Conservation (phyloP, 2,113 vertebrate genomes). For the Aleadryas rufinucha region DNA sequence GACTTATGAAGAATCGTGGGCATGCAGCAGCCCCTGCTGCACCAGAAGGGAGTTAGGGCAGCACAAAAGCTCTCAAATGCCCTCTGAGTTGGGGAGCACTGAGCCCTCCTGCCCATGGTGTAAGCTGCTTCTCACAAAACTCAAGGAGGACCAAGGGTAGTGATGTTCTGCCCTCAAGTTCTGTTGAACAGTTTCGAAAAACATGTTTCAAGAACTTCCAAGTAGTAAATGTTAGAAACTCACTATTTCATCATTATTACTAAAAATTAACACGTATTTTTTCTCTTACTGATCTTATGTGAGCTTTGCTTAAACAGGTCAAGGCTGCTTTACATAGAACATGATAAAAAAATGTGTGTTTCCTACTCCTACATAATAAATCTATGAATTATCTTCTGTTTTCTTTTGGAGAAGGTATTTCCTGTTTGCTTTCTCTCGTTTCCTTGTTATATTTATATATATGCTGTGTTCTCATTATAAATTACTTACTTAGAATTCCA, state of each 20-base stretch:
- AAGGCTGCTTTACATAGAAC: not conserved
- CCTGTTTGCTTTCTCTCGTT: not conserved
- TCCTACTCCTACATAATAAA: not conserved
- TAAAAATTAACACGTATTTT: not conserved
- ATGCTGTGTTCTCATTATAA: not conserved
- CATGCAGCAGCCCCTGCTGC: not conserved
- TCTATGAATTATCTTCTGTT: not conserved
- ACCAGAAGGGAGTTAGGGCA: not conserved
- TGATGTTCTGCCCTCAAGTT: not conserved
- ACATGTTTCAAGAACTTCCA: not conserved
- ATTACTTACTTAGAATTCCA: not conserved
- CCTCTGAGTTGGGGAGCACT: not conserved
- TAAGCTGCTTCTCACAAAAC: not conserved
- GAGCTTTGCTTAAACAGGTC: not conserved
- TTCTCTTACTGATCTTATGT: not conserved
- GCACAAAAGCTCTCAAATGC: not conserved
- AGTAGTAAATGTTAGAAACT: not conserved
- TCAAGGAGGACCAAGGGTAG: not conserved
- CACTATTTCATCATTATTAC: not conserved
- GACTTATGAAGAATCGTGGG: not conserved
- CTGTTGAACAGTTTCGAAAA: not conserved
- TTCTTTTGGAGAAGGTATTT: not conserved
- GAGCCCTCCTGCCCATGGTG: accelerated
- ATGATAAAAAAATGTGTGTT: not conserved
- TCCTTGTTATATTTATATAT: not conserved